These are phyloP conservation scores for Coendou prehensilis DNA, from an alignment of 2,797 vertebrate species.

Conservation along the genomic window DNA sequence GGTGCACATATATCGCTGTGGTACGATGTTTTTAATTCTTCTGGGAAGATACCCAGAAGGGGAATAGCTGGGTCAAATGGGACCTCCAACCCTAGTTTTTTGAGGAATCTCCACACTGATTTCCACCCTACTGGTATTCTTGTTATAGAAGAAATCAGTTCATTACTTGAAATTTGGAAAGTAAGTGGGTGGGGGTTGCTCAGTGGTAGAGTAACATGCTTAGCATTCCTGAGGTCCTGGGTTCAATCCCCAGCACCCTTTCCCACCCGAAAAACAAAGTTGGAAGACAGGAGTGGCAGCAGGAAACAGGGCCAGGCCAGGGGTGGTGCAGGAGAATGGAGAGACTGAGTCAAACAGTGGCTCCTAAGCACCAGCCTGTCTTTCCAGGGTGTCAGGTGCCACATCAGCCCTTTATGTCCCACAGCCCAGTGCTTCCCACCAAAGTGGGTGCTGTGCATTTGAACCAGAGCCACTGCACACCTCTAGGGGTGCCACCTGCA, in stretches of 20 bases:
- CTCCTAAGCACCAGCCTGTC: background rate
- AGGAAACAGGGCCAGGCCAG: background rate
- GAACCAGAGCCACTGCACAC: accelerated
- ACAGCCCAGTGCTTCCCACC: background rate
- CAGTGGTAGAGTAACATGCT: background rate
- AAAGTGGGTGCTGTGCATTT: background rate
- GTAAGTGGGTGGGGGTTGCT: background rate
- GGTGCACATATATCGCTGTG: no score
- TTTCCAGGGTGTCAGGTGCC: accelerated
- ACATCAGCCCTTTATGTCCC: accelerated
- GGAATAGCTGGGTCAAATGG: no score
- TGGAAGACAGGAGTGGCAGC: background rate
- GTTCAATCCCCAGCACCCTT: background rate
- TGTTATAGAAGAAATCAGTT: background rate
- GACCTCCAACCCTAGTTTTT: no score
- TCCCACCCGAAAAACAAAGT: background rate
- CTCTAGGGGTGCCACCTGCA: accelerated
- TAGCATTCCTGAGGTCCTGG: background rate
- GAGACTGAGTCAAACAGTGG: background rate
- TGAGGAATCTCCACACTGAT: no score
- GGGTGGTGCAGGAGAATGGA: background rate
- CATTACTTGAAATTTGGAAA: background rate
- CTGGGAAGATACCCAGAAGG: no score
- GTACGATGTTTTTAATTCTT: no score
- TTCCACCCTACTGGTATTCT: background rate